Conservation (phyloP, 1,140 invertebrate species). For the Papilio dardanus region DNA sequence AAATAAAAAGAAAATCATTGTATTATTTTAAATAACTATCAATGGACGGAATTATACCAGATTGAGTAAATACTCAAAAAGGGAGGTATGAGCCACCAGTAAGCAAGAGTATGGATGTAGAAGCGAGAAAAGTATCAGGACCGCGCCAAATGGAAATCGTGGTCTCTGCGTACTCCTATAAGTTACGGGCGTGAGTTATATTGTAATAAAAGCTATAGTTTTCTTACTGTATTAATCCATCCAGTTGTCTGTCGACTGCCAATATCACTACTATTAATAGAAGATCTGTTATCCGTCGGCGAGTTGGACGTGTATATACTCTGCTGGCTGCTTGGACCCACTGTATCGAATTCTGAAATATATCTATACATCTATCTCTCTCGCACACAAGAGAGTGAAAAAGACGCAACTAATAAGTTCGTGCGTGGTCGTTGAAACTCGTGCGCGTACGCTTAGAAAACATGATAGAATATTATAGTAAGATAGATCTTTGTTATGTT, state of each 20-base stretch:
- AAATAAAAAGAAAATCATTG: too few species aligned
- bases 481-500: too few species aligned
- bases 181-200: too few species aligned
- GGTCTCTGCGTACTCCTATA: too few species aligned
- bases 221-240: conserved; percentile 93
- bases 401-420: neutral
- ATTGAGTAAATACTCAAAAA: too few species aligned
- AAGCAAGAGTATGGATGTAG: too few species aligned
- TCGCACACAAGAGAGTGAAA: neutral
- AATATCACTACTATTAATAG: conserved; percentile 84
- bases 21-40: too few species aligned
- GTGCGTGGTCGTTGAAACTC: neutral
- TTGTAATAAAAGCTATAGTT: too few species aligned
- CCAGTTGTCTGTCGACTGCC: conserved; percentile 86
- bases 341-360: conserved; percentile 68
- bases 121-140: too few species aligned
- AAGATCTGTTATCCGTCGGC: conserved; percentile 74
- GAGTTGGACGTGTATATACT: conserved; percentile 75
- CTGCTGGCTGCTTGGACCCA: conserved; percentile 78
- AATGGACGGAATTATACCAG: too few species aligned
- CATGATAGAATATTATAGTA: neutral
- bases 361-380: neutral
- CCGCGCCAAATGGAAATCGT: too few species aligned
- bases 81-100: too few species aligned
- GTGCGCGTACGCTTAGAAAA: neutral